These are phyloP conservation scores for Iselma pallidipennis DNA, from an alignment of 2,888 invertebrate genomes.

Conservation along the genomic window DNA sequence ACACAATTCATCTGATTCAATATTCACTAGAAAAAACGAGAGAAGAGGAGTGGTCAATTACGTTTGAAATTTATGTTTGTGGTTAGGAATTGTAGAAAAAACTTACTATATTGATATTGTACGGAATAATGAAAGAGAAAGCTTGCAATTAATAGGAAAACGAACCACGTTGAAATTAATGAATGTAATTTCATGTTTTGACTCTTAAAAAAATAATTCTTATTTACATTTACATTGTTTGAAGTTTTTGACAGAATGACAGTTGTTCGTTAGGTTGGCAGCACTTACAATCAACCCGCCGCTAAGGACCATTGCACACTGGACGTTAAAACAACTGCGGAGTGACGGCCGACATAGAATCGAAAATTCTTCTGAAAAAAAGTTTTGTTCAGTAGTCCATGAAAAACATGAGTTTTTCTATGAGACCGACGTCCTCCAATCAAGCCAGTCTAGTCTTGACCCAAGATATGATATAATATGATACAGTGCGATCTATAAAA, in stretches of 20 bases:
- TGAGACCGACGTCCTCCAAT: too few species aligned
- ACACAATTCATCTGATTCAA: constrained; percentile 26
- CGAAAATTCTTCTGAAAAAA: too few species aligned
- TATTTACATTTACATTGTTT: constrained; percentile 2
- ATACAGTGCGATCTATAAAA: too few species aligned
- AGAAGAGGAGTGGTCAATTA: neutral
- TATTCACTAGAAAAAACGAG: constrained; percentile 2
- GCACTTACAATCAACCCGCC: too few species aligned
- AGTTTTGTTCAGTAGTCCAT: too few species aligned
- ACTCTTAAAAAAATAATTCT: neutral
- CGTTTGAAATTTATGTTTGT: neutral
- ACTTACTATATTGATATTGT: constrained; percentile 2
- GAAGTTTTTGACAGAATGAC: neutral
- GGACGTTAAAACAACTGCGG: too few species aligned
- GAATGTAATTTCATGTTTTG: neutral
- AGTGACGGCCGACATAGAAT: too few species aligned
- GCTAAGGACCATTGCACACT: too few species aligned
- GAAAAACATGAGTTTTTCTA: too few species aligned
- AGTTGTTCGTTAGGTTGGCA: neutral
- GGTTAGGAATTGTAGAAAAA: neutral
- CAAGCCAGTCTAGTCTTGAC: too few species aligned
- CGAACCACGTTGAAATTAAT: neutral
- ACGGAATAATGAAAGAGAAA: neutral
- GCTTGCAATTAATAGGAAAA: neutral
- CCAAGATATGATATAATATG: too few species aligned